Conservation (phyloP, 2,797 vertebrate genomes). For the Megalops cyprinoides region DNA sequence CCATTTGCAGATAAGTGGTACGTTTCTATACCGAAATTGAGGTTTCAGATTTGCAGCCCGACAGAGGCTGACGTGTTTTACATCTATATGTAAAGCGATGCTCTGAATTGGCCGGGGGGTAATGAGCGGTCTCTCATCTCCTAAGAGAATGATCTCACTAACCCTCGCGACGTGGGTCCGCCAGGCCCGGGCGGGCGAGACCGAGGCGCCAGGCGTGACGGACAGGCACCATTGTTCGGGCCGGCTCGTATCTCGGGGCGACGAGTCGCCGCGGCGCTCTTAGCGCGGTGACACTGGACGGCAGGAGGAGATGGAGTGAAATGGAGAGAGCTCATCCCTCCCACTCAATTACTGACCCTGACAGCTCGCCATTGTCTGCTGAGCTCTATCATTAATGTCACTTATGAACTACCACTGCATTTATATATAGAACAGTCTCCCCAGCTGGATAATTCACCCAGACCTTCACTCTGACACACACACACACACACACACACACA, state of each 20-base stretch:
- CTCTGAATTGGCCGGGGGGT: not conserved
- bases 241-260: constrained; percentile 50
- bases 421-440: constrained; percentile 57
- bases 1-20: constrained; percentile 51
- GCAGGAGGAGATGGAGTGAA: constrained; percentile 48
- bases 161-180: constrained; percentile 37
- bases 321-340: constrained; percentile 61
- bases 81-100: not conserved
- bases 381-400: constrained; percentile 63
- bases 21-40: constrained; percentile 39
- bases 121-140: constrained; percentile 42
- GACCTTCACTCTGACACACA: not conserved
- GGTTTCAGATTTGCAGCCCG: constrained; percentile 21
- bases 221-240: constrained; percentile 57
- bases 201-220: constrained; percentile 36
- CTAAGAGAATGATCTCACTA: constrained; percentile 49
- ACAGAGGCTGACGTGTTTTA: not conserved
- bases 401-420: constrained; percentile 58
- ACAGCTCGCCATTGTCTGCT: constrained; percentile 62
- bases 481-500: not conserved
- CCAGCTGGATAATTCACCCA: constrained; percentile 27
- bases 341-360: constrained; percentile 65
- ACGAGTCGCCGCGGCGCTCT: constrained; percentile 51
- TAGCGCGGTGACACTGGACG: constrained; percentile 51
- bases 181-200: not conserved